Evolutionary conservation across 2,888 invertebrate species (phyloP), one percentile per base, ranked within the genome.

Genomic region (Ramazzottius varieornatus): DNA sequence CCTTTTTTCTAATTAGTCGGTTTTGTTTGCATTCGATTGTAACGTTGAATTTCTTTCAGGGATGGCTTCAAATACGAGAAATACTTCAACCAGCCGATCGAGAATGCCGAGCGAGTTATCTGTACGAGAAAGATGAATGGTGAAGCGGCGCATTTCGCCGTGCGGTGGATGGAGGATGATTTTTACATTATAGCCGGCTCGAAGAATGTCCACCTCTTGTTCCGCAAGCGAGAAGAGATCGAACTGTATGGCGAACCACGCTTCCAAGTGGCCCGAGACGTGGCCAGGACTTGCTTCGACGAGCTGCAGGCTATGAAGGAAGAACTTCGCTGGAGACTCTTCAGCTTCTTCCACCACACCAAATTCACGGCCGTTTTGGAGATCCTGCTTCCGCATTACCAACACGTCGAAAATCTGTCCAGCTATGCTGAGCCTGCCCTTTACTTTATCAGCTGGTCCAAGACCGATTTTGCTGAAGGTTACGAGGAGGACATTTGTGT

Each of bases 171-270:
- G 33, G 72, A 70, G 65, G 73, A 72, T 29, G 66, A 72, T 54
- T 70, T 70, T 66, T 70, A 73, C 13, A 69, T 76, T 33, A 75
- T 74, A 70, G 73, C 73, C 40, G 78, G 78, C 1, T 78, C 78
- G 8, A 78, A 78, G 69, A 78, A 78, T 72, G 77, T 77, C 20
- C 78, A 78, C 69, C 69, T 78, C 69, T 67, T 77, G 46, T 72
- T 75, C 63, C 72, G 71, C 66, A 73, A 70, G 33, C 70, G 69
- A 71, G 75, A 71, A 65, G 70, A 73, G 64, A 72, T 73, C 64
- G 67, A 69, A 20, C 67, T 67, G 46, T 72, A 73, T 67, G 69
- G 66, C 63, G 73, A 72, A 29, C 68, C 70, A 4, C 68, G 77
- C n/a, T 77, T 72, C 68, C 65, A 70, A 32, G 72, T 76, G 46